Conservation (phyloP, 2,797 vertebrate species). For the Pipistrellus pygmaeus region DNA sequence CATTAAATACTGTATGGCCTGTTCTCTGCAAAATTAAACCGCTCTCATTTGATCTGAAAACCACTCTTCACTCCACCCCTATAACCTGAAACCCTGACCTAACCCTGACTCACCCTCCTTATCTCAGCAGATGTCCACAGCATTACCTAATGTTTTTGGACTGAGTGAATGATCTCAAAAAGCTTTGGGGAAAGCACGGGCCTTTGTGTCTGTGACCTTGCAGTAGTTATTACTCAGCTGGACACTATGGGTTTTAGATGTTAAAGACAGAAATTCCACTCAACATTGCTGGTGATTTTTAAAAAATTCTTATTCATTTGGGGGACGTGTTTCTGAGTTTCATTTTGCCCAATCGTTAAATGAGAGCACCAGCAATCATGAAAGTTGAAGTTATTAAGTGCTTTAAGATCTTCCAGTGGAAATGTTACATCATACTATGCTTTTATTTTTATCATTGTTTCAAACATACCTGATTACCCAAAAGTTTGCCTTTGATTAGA, state of each 20-base stretch:
- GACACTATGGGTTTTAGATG: slow-evolving; percentile 59
- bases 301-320: slow-evolving; percentile 60
- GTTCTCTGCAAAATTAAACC: slow-evolving; percentile 56
- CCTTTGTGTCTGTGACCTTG: slow-evolving; percentile 75
- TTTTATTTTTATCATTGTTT: slow-evolving; percentile 51
- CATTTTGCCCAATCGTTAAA: slow-evolving; percentile 65
- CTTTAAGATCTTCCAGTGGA: slow-evolving; percentile 53
- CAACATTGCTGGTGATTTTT: slow-evolving; percentile 46
- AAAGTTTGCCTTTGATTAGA: slow-evolving; percentile 73
- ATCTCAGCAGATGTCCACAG: slow-evolving; percentile 74
- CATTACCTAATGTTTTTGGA: slow-evolving; percentile 77
- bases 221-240: slow-evolving; percentile 67
- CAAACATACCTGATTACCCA: slow-evolving; percentile 62
- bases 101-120: slow-evolving; percentile 71
- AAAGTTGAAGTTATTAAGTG: neutral
- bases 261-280: slow-evolving; percentile 63
- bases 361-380: slow-evolving; percentile 37
- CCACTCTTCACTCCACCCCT: slow-evolving; percentile 55
- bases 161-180: slow-evolving; percentile 70
- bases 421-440: neutral
- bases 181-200: slow-evolving; percentile 59
- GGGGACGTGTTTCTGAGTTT: slow-evolving; percentile 21
- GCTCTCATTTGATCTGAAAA: slow-evolving; percentile 62
- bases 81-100: slow-evolving; percentile 70
- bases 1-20: slow-evolving; percentile 27